A percentile compares a stretch with the other conserved stretches of the same genome.
These are phyloP conservation scores for Zosterops hypoxanthus DNA, from an alignment of 2,113 vertebrate genomes.

Conservation along the genomic window DNA sequence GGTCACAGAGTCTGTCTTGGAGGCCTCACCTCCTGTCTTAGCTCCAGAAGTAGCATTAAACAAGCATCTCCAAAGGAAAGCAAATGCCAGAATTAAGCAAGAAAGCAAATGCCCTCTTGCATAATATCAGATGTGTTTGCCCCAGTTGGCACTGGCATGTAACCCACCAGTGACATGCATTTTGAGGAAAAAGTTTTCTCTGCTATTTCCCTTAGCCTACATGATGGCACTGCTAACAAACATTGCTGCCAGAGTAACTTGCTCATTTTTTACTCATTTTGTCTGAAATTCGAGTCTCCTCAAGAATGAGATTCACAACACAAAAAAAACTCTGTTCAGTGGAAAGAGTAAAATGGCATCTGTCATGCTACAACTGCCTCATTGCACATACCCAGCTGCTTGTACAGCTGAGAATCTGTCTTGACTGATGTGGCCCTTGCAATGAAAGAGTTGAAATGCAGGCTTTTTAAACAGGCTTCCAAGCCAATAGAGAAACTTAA, in stretches of 20 bases:
- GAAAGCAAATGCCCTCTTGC: neutral
- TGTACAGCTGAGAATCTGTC: neutral
- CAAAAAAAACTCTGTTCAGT: neutral
- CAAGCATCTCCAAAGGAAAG: neutral
- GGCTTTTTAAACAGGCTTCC: neutral
- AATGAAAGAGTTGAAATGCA: neutral
- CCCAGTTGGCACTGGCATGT: neutral
- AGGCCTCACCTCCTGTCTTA: neutral
- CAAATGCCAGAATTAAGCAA: neutral
- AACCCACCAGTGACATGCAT: neutral
- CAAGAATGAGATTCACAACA: neutral
- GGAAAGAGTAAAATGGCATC: neutral
- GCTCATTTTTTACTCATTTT: neutral
- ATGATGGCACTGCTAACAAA: neutral
- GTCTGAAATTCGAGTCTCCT: neutral
- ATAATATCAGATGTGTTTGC: neutral
- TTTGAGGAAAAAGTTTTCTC: neutral
- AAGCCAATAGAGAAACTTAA: neutral
- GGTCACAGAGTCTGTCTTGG: neutral
- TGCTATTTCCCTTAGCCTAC: neutral
- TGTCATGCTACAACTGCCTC: neutral
- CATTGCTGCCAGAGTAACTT: neutral
- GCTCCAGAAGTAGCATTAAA: neutral
- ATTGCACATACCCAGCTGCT: neutral
- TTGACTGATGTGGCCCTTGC: neutral